Base-by-base conservation (phyloP, 2,888 invertebrate species). In the Neocrepidodera transversa region DNA sequence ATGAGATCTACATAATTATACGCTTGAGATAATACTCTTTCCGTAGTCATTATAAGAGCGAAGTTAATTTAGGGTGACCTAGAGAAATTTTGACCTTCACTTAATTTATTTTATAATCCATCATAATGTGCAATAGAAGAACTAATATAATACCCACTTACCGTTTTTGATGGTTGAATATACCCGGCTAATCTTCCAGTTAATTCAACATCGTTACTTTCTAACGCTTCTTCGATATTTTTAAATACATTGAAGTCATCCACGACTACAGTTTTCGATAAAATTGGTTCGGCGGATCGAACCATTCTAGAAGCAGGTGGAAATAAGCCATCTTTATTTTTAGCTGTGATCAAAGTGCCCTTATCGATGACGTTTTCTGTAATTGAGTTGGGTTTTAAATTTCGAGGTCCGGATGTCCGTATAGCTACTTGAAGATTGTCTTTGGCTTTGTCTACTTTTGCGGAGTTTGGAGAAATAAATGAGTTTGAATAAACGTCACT, bases 401-500 rank as follows among this genome's bases (percentile, higher is more conserved):
- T n/a, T n/a, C n/a, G n/a, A n/a, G n/a, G n/a, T 18, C 67, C 72
- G 47, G 69, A 71, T 30, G 74, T 75, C 55, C 68, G 62, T 58
- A 68, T 67, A 6, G 66, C 71, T 14, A 32, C 38, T 17, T 58
- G 53, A 28, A 55, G 26, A 30, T 49, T 43, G 6, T 36, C 50
- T 4, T 53, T 18, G 20, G 53, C 61, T 14, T 47, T 51, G n/a
- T n/a, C n/a, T 47, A 76, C 68, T 20, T 71, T 74, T 2, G 78
- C 82, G 0, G 89, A 89, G 74, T 87, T 88, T 65, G 89, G 89
- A 65, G 89, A 89, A 59, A 88, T 82, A 75, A 88, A 88, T 1
- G 89, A 87, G 79, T 88, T 85, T 38, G 85, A 82, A 75, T 83
- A 84, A 11, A 78, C 72, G 67, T 85, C 83, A 68, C 84, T 84